Evolutionary conservation across 2,113 vertebrate species (phyloP).

Genomic region (Ceyx melanurus): DNA sequence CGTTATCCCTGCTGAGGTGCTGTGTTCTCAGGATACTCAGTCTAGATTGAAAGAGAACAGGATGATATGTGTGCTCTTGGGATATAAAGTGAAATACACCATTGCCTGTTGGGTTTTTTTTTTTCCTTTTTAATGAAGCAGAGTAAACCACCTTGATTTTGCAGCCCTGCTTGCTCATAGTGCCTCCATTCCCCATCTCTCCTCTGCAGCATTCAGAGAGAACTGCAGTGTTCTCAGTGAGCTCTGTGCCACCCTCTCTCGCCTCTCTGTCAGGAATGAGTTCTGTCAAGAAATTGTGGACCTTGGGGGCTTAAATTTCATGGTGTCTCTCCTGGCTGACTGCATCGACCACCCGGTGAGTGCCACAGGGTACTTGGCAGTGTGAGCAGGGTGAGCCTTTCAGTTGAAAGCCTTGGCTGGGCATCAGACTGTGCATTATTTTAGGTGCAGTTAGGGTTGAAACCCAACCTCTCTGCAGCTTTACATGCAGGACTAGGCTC

Average conservation of each 20-base stretch:
- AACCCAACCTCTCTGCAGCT: neutral
- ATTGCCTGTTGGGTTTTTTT: rapidly evolving
- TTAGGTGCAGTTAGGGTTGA: neutral
- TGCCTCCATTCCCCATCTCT: neutral
- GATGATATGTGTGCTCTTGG: neutral
- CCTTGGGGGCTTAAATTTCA: slow-evolving; percentile 87
- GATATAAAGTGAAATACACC: rapidly evolving
- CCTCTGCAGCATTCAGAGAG: slow-evolving; percentile 77
- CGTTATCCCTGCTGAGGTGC: neutral
- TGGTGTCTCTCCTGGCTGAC: slow-evolving; percentile 85
- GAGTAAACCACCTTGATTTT: neutral
- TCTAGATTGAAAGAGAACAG: neutral
- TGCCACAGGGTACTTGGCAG: rapidly evolving
- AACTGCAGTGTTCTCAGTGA: slow-evolving; percentile 84
- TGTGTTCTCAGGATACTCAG: neutral
- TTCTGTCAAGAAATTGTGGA: slow-evolving; percentile 96
- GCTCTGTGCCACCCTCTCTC: slow-evolving; percentile 87
- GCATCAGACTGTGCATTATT: neutral
- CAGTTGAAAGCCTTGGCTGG: neutral
- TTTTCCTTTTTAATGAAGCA: neutral
- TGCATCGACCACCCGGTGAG: slow-evolving; percentile 80
- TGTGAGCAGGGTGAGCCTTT: rapidly evolving
- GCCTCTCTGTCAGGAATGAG: slow-evolving; percentile 91
- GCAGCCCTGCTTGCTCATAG: too few relatives aligned
- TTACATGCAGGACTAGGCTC: rapidly evolving